phyloP scores from a whole-genome alignment of 2,888 invertebrate species.

The Lithophane semibrunnea region DNA sequence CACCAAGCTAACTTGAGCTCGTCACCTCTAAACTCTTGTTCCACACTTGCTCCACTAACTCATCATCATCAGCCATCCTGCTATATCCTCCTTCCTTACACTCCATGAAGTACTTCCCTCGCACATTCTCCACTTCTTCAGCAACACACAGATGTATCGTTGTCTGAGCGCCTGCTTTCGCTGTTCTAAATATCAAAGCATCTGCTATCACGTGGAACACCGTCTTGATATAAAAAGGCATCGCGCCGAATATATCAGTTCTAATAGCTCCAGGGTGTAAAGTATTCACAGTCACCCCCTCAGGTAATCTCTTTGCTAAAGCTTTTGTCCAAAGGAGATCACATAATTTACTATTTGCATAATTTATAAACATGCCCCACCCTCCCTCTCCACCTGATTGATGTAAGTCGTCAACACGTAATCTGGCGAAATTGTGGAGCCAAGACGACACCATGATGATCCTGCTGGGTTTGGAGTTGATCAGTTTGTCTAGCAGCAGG shows the following conservation, averaged over 20 bases:
- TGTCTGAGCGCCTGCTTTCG: constrained; percentile 95
- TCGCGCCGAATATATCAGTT: constrained; percentile 93
- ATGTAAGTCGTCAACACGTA: constrained; percentile 80
- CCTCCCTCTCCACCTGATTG: constrained; percentile 28
- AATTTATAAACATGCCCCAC: too few species aligned
- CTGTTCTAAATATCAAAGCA: constrained; percentile 91
- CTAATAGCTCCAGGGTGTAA: constrained; percentile 96
- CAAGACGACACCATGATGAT: constrained; percentile 86
- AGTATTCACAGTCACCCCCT: constrained; percentile 93
- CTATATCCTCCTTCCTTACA: constrained; percentile 91
- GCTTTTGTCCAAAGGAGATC: constrained; percentile 84
- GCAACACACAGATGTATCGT: constrained; percentile 93
- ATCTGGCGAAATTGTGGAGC: constrained; percentile 83
- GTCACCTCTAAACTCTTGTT: constrained; percentile 83
- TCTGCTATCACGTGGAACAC: constrained; percentile 89
- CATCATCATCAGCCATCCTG: constrained; percentile 90
- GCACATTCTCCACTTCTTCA: constrained; percentile 92
- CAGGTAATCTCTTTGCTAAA: constrained; percentile 79
- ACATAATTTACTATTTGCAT: constrained; percentile 78
- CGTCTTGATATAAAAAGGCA: constrained; percentile 83
- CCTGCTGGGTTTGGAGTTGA: constrained; percentile 81
- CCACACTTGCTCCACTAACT: constrained; percentile 94
- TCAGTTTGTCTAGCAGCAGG: constrained; percentile 89
- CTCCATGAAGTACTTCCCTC: constrained; percentile 94
- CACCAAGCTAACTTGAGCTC: constrained; percentile 3